Percentiles rank a stretch among this genome's conserved stretches.
Conservation (phyloP, 2,113 vertebrate genomes). For the Puntigrus tetrazona region DNA sequence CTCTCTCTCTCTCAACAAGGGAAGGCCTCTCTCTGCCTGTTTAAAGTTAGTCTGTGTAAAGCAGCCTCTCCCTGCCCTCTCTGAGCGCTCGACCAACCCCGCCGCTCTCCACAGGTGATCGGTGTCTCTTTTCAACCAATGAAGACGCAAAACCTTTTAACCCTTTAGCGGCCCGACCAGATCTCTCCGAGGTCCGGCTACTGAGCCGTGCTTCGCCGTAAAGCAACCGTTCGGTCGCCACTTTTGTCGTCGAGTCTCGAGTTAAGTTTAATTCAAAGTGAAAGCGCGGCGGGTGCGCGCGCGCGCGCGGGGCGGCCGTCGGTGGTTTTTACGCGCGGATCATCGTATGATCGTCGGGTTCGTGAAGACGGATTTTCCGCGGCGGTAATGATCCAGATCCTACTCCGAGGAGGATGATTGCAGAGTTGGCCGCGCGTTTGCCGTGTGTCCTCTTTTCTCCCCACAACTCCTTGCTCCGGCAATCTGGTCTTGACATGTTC, state of each 20-base stretch:
- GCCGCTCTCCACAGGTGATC: slow-evolving; percentile 74
- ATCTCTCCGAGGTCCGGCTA: neutral
- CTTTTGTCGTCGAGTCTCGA: slow-evolving; percentile 56
- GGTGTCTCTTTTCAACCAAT: slow-evolving; percentile 77
- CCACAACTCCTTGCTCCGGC: slow-evolving; percentile 65
- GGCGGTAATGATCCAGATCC: neutral
- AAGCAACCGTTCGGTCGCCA: slow-evolving; percentile 68
- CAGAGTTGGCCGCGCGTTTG: neutral
- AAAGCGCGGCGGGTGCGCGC: neutral
- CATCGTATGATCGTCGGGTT: neutral
- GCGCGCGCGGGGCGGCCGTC: neutral
- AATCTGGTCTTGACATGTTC: slow-evolving; percentile 58
- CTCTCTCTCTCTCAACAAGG: too few species aligned
- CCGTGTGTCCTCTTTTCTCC: slow-evolving; percentile 74
- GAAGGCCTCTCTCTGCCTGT: neutral
- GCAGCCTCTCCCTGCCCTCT: neutral
- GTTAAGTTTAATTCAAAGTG: slow-evolving; percentile 21
- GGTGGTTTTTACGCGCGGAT: neutral
- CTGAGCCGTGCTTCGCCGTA: slow-evolving; percentile 59
- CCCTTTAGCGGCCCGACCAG: slow-evolving; percentile 66
- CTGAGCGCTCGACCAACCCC: slow-evolving; percentile 44
- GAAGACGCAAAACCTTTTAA: slow-evolving; percentile 84
- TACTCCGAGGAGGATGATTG: neutral
- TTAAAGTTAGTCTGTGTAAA: slow-evolving; percentile 5
- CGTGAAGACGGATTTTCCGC: slow-evolving; percentile 71